phyloP scores from a whole-genome alignment of 2,113 vertebrate genomes.

The Axis porcinus region DNA sequence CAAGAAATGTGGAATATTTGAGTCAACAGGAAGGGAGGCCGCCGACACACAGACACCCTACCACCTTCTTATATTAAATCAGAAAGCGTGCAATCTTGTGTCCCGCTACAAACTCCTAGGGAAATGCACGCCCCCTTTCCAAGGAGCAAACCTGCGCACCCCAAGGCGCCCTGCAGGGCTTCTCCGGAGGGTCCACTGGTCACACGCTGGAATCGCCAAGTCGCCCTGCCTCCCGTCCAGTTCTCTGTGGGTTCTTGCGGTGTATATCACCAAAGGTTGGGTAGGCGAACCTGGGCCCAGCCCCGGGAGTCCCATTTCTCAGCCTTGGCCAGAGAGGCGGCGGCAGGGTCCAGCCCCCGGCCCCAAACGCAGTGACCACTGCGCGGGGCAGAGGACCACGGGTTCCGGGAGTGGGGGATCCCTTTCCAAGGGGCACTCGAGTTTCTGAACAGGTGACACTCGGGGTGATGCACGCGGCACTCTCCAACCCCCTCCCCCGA shows the following conservation, averaged over 20 bases:
- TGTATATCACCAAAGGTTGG: background rate
- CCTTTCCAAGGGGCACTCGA: background rate
- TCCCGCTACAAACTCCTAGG: background rate
- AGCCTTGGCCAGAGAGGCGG: background rate
- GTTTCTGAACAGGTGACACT: background rate
- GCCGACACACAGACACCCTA: background rate
- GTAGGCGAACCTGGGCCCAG: background rate
- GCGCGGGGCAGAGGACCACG: background rate
- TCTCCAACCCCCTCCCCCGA: background rate
- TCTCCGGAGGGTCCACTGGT: background rate
- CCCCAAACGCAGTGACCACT: background rate
- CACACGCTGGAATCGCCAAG: background rate
- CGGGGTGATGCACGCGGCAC: background rate
- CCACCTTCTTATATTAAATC: background rate
- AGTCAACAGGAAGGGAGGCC: background rate
- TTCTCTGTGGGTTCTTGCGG: background rate
- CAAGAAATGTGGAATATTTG: background rate
- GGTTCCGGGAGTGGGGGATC: background rate
- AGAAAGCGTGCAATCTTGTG: background rate
- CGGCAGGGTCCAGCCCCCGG: background rate
- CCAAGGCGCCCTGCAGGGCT: background rate
- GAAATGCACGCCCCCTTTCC: background rate
- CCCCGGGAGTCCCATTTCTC: background rate
- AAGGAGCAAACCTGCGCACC: background rate
- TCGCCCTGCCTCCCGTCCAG: background rate